Evolutionary conservation across 2,113 vertebrate species (phyloP).

Genomic region (Tricholaema leucomelas): DNA sequence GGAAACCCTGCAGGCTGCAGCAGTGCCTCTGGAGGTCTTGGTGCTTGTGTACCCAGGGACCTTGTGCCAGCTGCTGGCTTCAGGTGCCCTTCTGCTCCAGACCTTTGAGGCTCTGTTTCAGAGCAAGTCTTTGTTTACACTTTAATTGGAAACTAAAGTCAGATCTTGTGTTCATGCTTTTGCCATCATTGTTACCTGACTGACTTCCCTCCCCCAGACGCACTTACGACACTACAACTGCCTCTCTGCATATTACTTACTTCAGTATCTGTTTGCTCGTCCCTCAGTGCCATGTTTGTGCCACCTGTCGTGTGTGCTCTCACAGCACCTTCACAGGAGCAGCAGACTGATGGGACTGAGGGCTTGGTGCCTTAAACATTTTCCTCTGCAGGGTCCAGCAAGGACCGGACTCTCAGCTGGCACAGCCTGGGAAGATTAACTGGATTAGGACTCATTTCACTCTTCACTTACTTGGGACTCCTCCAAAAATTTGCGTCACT

Average conservation of each 20-base stretch:
- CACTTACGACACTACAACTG: neutral
- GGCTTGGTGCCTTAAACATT: neutral
- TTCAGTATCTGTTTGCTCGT: neutral
- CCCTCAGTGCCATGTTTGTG: neutral
- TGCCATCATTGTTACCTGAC: neutral
- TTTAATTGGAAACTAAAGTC: neutral
- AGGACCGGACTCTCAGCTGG: neutral
- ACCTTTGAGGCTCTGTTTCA: neutral
- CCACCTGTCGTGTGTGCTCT: neutral
- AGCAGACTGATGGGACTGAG: neutral
- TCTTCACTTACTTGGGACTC: neutral
- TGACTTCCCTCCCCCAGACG: neutral
- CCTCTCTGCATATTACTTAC: neutral
- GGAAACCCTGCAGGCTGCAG: neutral
- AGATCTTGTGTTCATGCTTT: fast-evolving
- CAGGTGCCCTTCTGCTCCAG: neutral
- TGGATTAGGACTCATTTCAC: neutral
- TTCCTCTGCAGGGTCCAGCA: neutral
- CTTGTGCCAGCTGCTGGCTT: neutral
- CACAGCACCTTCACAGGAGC: neutral
- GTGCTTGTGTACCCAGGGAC: fast-evolving
- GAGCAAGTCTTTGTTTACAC: neutral
- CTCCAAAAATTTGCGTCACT: neutral
- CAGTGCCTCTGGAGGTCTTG: neutral
- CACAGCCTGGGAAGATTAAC: neutral